Base-by-base conservation (phyloP, 2,113 vertebrate genomes). In the Oxyura jamaicensis region DNA sequence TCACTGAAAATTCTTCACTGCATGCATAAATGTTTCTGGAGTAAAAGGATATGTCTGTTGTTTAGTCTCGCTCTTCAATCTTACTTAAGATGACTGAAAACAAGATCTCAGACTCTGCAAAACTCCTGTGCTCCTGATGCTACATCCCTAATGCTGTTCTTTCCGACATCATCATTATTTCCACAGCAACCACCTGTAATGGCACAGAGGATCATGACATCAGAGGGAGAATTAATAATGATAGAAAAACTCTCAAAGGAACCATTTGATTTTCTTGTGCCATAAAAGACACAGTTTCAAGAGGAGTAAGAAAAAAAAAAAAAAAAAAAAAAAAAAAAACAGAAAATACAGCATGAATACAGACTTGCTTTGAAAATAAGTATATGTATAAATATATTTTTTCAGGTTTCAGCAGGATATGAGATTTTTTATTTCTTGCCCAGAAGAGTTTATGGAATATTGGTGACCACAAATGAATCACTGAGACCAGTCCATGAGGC, bases 281-380 rank as follows among this genome's bases (percentile, higher is more conserved):
- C 10, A 14, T 75, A 39, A n/a, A 80, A 81, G 18, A 35, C 13
- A 3, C 7, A 25, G 21, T 55, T 88, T 77, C n/a, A 66, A 78
- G 36, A 76, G 26, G 28, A 92, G 7, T 56, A 36, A 71, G n/a
- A 71, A 53, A 50, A 75, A 90, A 39, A 3, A 17, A 44, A 44
- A 22, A 75, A 3, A n/a, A n/a, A n/a, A 71, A 53, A 50, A 75
- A 90, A 39, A 3, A 17, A 44, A 44, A 22, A 75, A 3, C 23
- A 71, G 46, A 84, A 83, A 83, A 91, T 52, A 25, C 2, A 91
- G 3, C 6, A 73, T 29, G 25, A 52, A 66, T 46, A 7, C 29
- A 87, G 59, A 56, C 11, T 67, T 72, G 8, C 44, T 95, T 93
- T 68, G 62, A 85, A 94, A 95, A 65, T 6, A 91, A 83, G 29